Evolutionary conservation across 1,140 invertebrate species (phyloP), one percentile per base, ranked within the genome.

Genomic region (Drosophila parabipectinata): DNA sequence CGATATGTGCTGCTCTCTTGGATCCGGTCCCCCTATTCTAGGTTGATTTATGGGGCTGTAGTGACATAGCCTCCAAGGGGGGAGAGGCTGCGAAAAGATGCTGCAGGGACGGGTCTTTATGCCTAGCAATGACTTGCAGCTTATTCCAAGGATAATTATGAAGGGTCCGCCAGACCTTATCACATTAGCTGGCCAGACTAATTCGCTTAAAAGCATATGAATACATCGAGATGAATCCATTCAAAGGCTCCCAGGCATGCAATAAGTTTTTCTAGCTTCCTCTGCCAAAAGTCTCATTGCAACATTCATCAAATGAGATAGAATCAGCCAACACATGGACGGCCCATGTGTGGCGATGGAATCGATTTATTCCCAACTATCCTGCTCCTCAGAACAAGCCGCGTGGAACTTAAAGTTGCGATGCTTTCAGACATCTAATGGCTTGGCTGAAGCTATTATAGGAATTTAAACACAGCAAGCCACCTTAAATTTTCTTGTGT

Each of bases 1-100:
- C 84, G 66, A 83, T 79, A 84, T 84, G 80, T 84, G 77, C 44
- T 62, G 56, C 54, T 66, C 15, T 15, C 37, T 26, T 15, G 5
- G 26, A 7, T 14, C 9, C 53, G 30, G 28, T 10, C 15, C 21
- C 26, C 3, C 45, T 26, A 56, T 50, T 73, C 51, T 24, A 37
- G 28, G 63, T 58, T 88, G 83, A 89, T 88, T 88, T 88, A 88
- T 88, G 79, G 69, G 68, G 79, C 79, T 89, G 79, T 77, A 79
- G 79, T 68, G 62, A 48, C 47, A 21, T 51, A 30, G 37, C 28
- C 44, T 7, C 34, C 51, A 51, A 12, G 12, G n/a, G 30, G 10
- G 32, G 26, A 47, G 44, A 24, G 24, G 14, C 30, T n/a, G 57
- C 4, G 18, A 32, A 15, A 55, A 37, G 28, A 50, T 69, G 32